Evolutionary conservation across 2,888 invertebrate genomes (phyloP).

Genomic region (Lepidochrysops patricia): DNA sequence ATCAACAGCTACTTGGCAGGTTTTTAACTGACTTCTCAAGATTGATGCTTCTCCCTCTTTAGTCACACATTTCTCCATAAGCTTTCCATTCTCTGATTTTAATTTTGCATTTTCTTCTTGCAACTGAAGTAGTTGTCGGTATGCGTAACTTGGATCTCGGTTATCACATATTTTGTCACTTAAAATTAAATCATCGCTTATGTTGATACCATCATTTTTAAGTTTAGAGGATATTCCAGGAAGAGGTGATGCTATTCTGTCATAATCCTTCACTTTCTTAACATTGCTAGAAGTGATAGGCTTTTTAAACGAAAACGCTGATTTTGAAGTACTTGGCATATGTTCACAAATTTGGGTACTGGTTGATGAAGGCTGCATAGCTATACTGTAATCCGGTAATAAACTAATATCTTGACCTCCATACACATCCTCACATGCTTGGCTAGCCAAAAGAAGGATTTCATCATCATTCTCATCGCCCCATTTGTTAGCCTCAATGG

Average conservation of each 20-base stretch:
- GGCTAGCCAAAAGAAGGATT: slow-evolving; percentile 61
- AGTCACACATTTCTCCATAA: slow-evolving; percentile 64
- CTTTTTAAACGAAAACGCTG: slow-evolving; percentile 48
- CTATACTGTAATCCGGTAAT: slow-evolving; percentile 53
- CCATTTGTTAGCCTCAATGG: slow-evolving; percentile 42
- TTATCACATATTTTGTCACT: slow-evolving; percentile 48
- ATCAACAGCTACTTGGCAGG: slow-evolving; percentile 55
- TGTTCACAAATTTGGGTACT: slow-evolving; percentile 51
- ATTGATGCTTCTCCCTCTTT: slow-evolving; percentile 75
- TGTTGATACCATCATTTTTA: slow-evolving; percentile 29
- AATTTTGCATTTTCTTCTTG: slow-evolving; percentile 59
- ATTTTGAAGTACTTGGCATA: slow-evolving; percentile 43
- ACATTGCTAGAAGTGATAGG: slow-evolving; percentile 37
- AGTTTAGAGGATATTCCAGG: slow-evolving; percentile 50
- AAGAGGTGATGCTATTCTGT: slow-evolving; percentile 54
- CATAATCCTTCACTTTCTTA: slow-evolving; percentile 48
- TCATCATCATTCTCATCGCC: slow-evolving; percentile 67
- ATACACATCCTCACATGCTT: slow-evolving; percentile 59
- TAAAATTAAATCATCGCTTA: slow-evolving; percentile 43
- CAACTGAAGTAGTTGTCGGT: slow-evolving; percentile 45
- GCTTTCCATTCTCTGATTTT: slow-evolving; percentile 58
- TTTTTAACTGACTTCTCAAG: slow-evolving; percentile 68
- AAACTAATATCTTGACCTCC: slow-evolving; percentile 30
- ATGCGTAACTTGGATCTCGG: slow-evolving; percentile 45
- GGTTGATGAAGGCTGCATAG: slow-evolving; percentile 51